These are phyloP conservation scores for Xyrichtys novacula DNA, from an alignment of 2,797 vertebrate species.

Conservation along the genomic window DNA sequence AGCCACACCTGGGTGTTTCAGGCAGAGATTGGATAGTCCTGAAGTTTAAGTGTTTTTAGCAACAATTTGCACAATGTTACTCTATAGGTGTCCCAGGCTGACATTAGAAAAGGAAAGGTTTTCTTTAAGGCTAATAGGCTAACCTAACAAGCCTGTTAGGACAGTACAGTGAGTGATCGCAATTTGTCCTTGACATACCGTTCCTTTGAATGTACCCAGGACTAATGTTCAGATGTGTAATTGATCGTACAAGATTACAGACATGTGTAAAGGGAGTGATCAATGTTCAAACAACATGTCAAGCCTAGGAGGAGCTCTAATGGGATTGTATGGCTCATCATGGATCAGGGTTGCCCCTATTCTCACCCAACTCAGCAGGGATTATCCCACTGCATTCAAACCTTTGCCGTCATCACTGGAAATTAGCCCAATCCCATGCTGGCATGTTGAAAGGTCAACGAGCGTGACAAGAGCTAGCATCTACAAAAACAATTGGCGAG, in stretches of 20 bases:
- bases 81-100: no score
- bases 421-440: constrained; percentile 56
- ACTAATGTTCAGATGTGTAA: constrained; percentile 18
- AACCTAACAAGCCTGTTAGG: not conserved
- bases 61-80: no score
- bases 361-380: constrained; percentile 62
- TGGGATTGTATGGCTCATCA: constrained; percentile 59
- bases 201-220: constrained; percentile 4
- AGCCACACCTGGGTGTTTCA: no score
- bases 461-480: constrained; percentile 24
- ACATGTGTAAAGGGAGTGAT: constrained; percentile 35
- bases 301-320: constrained; percentile 64
- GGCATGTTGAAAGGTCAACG: constrained; percentile 47
- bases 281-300: constrained; percentile 30
- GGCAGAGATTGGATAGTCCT: no score
- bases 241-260: constrained; percentile 49
- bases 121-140: not conserved
- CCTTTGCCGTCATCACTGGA: constrained; percentile 67
- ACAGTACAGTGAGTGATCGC: not conserved
- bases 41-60: no score
- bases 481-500: constrained; percentile 37
- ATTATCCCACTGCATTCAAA: constrained; percentile 71
- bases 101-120: no score
- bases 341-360: constrained; percentile 57
- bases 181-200: constrained; percentile 7